phyloP scores from a whole-genome alignment of 1,140 invertebrate genomes.

The Aleiodes sp. region DNA sequence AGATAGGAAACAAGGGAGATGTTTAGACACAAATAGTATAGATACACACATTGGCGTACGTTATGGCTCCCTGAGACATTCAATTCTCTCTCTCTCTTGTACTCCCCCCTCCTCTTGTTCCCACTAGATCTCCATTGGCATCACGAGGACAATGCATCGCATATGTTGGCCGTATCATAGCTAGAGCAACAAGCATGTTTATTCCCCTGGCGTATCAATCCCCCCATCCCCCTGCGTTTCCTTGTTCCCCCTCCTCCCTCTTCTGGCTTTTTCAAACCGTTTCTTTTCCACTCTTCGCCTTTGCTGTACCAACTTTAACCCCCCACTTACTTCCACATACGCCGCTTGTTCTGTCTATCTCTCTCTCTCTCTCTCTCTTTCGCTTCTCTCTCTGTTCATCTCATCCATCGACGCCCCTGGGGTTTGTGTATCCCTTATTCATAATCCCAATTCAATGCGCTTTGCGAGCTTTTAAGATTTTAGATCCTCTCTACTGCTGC shows the following conservation, averaged over 20 bases:
- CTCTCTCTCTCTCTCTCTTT: not conserved
- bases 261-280: constrained; percentile 14
- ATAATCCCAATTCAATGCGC: constrained; percentile 60
- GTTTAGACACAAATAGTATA: constrained; percentile 5
- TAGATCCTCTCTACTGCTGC: constrained; percentile 33
- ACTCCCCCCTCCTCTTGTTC: not conserved
- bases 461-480: constrained; percentile 59
- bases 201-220: constrained; percentile 44
- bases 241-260: not conserved
- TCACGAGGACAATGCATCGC: constrained; percentile 52
- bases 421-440: constrained; percentile 53
- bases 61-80: constrained; percentile 5
- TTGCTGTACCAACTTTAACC: not conserved
- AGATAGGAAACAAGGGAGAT: constrained; percentile 17
- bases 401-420: constrained; percentile 41
- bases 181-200: constrained; percentile 52
- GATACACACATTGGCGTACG: not conserved
- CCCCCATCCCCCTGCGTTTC: constrained; percentile 31
- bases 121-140: not conserved
- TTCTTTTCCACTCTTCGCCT: constrained; percentile 13
- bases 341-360: not conserved
- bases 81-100: not conserved
- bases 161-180: constrained; percentile 56
- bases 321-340: no score
- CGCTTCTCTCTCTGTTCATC: constrained; percentile 17